Evolutionary conservation across 2,797 vertebrate species (phyloP), one percentile per base, ranked within the genome.

Genomic region (Tympanoctomys barrerae): DNA sequence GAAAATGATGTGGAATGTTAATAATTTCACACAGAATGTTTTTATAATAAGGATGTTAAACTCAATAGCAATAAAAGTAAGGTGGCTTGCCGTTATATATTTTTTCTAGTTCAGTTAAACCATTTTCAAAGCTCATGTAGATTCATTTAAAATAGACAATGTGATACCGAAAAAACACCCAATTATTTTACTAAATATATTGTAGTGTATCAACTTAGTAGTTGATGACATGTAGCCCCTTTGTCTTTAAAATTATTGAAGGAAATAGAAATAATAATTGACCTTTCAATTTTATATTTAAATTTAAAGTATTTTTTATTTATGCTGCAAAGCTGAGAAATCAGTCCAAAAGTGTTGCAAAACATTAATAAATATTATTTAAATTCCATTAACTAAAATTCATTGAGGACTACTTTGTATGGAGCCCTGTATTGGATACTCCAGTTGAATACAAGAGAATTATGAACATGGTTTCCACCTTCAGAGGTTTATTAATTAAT

Each of bases 261-360:
- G 14, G 66, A 89, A 61, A 82, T 42, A 68, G 39, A 24, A 88
- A 42, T 87, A 83, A 12, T 68, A 61, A 87, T 57, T 42, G 13
- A 68, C 1, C 83, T 33, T 79, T 90, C 80, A n/a, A 39, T 52
- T 80, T 77, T 5, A 49, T n/a, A 42, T 86, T 85, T 80, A 85
- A 89, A 91, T 54, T 64, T 89, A 83, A 91, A 52, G 62, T 28
- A 42, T 94, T 24, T 90, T 92, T 79, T n/a, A 61, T 75, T 91
- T 79, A 70, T 14, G 31, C 26, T 73, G 42, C 61, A 2, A 91
- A 73, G 21, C n/a, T 59, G 61, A 89, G 62, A 89, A 59, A 21
- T 1, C 61, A 28, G 9, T 5, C 33, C 78, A 24, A 68, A 62
- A 86, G 52, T 62, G 59, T n/a, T 79, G 4, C 61, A 78, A 89